phyloP scores from a whole-genome alignment of 2,888 invertebrate species.

The Lacanobia oleracea region DNA sequence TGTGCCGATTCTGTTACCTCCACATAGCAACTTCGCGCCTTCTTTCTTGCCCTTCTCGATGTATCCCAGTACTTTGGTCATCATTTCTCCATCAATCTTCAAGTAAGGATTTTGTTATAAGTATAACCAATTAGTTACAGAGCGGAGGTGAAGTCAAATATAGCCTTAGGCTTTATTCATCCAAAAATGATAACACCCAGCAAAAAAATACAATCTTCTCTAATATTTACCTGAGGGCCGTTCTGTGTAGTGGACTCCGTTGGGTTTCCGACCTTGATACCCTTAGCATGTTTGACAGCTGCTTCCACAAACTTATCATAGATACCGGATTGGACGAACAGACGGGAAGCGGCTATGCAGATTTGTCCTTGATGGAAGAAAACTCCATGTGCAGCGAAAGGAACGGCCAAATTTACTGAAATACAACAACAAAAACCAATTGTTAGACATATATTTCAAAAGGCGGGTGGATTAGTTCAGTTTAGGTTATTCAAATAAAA shows the following conservation, averaged over 20 bases:
- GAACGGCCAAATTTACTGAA: conserved; percentile 66
- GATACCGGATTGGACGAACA: conserved; percentile 84
- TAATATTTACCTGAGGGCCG: conserved; percentile 91
- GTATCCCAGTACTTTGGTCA: conserved; percentile 93
- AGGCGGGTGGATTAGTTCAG: no score
- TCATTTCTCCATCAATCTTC: conserved; percentile 93
- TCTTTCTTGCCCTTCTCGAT: conserved; percentile 95
- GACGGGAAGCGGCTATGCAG: conserved; percentile 70
- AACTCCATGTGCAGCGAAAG: conserved; percentile 64
- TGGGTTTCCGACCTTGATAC: conserved; percentile 94
- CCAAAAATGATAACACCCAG: neutral
- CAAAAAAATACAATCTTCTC: neutral
- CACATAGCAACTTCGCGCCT: conserved; percentile 94
- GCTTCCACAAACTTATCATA: conserved; percentile 95
- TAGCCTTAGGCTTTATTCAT: neutral
- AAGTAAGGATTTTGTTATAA: conserved; percentile 13
- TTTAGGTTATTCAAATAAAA: neutral
- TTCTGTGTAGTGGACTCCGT: conserved; percentile 91
- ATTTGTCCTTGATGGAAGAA: conserved; percentile 70
- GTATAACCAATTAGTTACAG: no score
- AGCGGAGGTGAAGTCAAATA: neutral
- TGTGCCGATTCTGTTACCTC: conserved; percentile 92
- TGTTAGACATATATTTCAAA: neutral
- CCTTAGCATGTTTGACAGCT: conserved; percentile 91
- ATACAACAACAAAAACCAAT: neutral